These are phyloP conservation scores for Oscheius sp. DNA, from an alignment of 2,888 invertebrate genomes.

Conservation along the genomic window DNA sequence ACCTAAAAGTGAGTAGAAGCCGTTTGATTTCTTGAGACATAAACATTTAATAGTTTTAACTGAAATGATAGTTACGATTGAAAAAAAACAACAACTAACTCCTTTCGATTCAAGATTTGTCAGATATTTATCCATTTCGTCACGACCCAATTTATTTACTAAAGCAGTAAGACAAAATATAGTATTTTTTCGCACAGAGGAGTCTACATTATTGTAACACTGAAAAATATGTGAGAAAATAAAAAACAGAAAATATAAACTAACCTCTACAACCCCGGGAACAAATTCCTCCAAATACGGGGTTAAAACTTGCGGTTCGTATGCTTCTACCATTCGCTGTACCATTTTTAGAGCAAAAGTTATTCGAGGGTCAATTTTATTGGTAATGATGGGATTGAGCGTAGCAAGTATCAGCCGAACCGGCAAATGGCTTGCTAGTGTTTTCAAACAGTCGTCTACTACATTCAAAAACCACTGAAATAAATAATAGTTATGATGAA, in stretches of 20 bases:
- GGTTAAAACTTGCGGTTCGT: slow-evolving; percentile 76
- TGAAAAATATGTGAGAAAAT: neutral
- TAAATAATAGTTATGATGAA: neutral
- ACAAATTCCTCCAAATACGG: slow-evolving; percentile 83
- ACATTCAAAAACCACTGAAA: slow-evolving; percentile 77
- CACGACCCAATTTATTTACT: slow-evolving; percentile 87
- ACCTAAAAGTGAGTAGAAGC: slow-evolving; percentile 54
- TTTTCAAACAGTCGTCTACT: slow-evolving; percentile 86
- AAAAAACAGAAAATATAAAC: slow-evolving; percentile 36
- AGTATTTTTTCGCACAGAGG: slow-evolving; percentile 87
- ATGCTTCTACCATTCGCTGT: slow-evolving; percentile 74
- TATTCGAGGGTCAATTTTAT: slow-evolving; percentile 82
- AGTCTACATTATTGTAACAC: slow-evolving; percentile 80
- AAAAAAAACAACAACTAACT: slow-evolving; percentile 74
- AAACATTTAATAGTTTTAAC: slow-evolving; percentile 83
- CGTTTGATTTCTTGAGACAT: slow-evolving; percentile 79
- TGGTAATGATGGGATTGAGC: slow-evolving; percentile 84
- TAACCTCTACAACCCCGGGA: slow-evolving; percentile 87
- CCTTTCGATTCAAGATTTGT: slow-evolving; percentile 88
- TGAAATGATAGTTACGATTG: slow-evolving; percentile 60
- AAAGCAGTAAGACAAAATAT: slow-evolving; percentile 97
- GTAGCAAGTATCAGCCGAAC: slow-evolving; percentile 84
- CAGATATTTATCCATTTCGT: slow-evolving; percentile 78
- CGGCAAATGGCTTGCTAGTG: slow-evolving; percentile 85
- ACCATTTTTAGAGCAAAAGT: slow-evolving; percentile 86